Base-by-base conservation (phyloP, 1,140 invertebrate species). In the Agraylea sexmaculata region DNA sequence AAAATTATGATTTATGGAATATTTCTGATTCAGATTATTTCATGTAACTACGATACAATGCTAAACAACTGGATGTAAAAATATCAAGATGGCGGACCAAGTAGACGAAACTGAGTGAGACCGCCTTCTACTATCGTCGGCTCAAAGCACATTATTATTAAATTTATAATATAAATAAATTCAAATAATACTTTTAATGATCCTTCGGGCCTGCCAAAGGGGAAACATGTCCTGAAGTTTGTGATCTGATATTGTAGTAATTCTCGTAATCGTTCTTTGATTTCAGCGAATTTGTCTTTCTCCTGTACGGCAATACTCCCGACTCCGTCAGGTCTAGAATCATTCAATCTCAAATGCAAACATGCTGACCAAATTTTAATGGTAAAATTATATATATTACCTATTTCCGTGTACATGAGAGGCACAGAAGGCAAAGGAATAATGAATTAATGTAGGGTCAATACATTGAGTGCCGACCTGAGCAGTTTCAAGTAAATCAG, bases 181-280 rank as follows among this genome's bases (percentile, higher is more conserved):
- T n/a, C n/a, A n/a, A n/a, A n/a, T n/a, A n/a, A n/a, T 42, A 66
- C 65, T 58, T 97, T 99, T 37, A 99, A 64, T 18, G 92, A 83
- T 25, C 94, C 94, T 68, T 99, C 95, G 13, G 95, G 95, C 51
- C 95, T 73, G 33, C 95, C 95, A 67, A 99, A 99, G 31, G 95
- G 95, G 70, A 98, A 99, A 60, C 90, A 91, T 59, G 88, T 97
- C 67, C 90, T 85, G 68, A 99, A 99, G 73, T 99, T 95, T 3
- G 95, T 99, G 42, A 99, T 96, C 74, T 99, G 95, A 64, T 94
- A 84, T 65, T 99, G 94, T 30, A 99, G 67, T 39, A 98, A 68
- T 50, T 89, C 78, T 54, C 87, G 76, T 37, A 99, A 68, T 33
- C 93, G 71, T 55, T 98, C 93, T 62, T 97, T 98, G 42, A 99